Evolutionary conservation across 1,140 invertebrate genomes (phyloP).

Genomic region (Theocolax elegans): DNA sequence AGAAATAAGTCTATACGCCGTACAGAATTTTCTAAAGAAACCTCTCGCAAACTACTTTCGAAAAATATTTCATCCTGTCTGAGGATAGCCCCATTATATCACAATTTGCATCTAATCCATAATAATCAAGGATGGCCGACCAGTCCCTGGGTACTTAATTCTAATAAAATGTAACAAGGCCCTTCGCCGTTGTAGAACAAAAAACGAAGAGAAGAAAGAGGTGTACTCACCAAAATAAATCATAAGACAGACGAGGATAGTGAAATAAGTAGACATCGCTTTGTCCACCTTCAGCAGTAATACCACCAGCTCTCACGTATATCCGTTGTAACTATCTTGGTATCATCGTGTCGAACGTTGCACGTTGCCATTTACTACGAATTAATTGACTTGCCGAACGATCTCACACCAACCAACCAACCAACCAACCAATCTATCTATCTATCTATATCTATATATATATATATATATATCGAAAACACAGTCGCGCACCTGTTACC

Average conservation of each 20-base stretch:
- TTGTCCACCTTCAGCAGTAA: constrained; percentile 39
- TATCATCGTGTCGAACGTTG: not conserved
- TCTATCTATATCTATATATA: too few relatives aligned
- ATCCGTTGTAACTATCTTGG: not conserved
- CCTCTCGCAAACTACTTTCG: too few relatives aligned
- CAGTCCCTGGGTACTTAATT: not conserved
- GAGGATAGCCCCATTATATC: not conserved
- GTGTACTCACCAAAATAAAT: constrained; percentile 61
- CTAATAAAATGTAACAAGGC: not conserved
- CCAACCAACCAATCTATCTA: too few relatives aligned
- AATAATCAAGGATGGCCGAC: not conserved
- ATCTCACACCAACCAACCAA: too few relatives aligned
- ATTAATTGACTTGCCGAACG: constrained; percentile 18
- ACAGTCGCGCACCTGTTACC: constrained; percentile 6
- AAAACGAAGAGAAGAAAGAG: constrained; percentile 3
- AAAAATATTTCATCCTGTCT: not conserved
- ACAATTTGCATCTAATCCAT: constrained; percentile 16
- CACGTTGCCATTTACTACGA: constrained; percentile 3
- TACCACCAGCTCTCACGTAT: not conserved
- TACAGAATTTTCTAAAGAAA: too few relatives aligned
- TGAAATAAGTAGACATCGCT: constrained; percentile 62
- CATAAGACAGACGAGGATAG: constrained; percentile 57
- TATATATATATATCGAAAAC: too few relatives aligned
- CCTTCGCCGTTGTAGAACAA: too few relatives aligned
- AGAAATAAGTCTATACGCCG: too few relatives aligned